phyloP scores from a whole-genome alignment of 2,888 invertebrate genomes.

The Caenorhabditis sp. region DNA sequence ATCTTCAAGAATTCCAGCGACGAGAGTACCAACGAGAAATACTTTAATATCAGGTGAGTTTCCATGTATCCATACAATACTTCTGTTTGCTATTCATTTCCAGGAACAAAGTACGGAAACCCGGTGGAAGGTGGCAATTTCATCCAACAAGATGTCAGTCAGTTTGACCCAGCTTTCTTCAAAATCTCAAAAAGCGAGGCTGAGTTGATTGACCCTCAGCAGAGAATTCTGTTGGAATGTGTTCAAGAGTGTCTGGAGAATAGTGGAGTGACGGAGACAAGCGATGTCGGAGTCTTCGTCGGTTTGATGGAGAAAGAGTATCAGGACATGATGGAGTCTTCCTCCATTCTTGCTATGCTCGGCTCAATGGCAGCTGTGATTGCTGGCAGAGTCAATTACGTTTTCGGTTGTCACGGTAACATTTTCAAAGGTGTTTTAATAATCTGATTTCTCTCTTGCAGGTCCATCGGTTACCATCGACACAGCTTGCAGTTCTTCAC shows the following conservation, averaged over 20 bases:
- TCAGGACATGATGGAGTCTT: slow-evolving; percentile 65
- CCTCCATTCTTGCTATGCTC: slow-evolving; percentile 67
- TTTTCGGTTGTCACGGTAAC: slow-evolving; percentile 65
- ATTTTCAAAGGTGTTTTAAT: not conserved
- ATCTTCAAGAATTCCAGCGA: slow-evolving; percentile 68
- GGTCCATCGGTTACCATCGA: slow-evolving; percentile 92
- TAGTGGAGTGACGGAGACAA: slow-evolving; percentile 57
- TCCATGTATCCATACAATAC: not conserved
- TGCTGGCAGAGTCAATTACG: slow-evolving; percentile 72
- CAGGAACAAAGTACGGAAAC: slow-evolving; percentile 62
- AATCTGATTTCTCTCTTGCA: not conserved
- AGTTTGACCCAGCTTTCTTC: slow-evolving; percentile 75
- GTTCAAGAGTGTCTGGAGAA: slow-evolving; percentile 75
- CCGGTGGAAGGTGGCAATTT: slow-evolving; percentile 75
- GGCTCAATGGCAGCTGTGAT: slow-evolving; percentile 69
- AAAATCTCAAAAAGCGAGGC: slow-evolving; percentile 74
- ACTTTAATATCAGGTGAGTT: slow-evolving; percentile 60
- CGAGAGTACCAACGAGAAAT: slow-evolving; percentile 70
- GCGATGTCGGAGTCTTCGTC: slow-evolving; percentile 70
- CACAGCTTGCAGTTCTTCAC: slow-evolving; percentile 95
- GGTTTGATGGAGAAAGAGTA: slow-evolving; percentile 78
- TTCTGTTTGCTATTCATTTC: not conserved
- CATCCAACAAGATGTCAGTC: slow-evolving; percentile 57
- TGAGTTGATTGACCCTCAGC: slow-evolving; percentile 76
- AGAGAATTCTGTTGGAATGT: slow-evolving; percentile 73